Percentiles rank a stretch among this genome's conserved stretches.
Conservation (phyloP, 2,113 vertebrate species). For the Paedocypris sp. region DNA sequence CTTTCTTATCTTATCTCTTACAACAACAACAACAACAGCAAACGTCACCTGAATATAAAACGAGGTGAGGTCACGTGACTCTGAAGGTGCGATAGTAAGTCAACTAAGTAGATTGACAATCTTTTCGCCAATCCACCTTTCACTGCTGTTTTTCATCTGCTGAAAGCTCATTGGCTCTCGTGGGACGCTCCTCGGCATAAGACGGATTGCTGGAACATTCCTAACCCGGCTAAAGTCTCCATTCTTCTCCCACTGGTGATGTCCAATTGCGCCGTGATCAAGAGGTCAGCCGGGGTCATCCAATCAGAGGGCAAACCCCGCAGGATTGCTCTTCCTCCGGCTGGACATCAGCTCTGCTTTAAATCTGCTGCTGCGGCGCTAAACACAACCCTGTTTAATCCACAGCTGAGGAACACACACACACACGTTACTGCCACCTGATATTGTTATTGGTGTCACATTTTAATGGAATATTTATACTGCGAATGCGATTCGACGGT, state of each 20-base stretch:
- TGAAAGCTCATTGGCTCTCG: constrained; percentile 14
- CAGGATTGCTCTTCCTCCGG: neutral
- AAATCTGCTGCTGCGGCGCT: neutral
- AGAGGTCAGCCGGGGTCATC: neutral
- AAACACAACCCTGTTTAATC: constrained; percentile 30
- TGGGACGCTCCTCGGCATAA: neutral
- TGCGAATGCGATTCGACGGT: too few species aligned
- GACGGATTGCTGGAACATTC: constrained; percentile 19
- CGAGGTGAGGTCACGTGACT: too few species aligned
- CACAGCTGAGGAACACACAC: too few species aligned
- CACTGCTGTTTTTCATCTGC: neutral
- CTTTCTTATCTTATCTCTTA: too few species aligned
- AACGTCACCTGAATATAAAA: too few species aligned
- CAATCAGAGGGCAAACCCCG: neutral
- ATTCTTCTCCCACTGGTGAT: constrained; percentile 19
- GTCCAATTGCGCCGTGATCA: constrained; percentile 1
- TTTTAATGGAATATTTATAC: too few species aligned
- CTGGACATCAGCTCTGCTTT: neutral
- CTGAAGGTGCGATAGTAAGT: too few species aligned
- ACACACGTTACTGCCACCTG: too few species aligned
- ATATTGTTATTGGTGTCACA: too few species aligned
- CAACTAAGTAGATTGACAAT: too few species aligned
- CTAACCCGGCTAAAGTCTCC: constrained; percentile 2
- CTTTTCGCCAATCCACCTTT: constrained; percentile 11
- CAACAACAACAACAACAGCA: too few species aligned